A percentile compares a stretch with the other conserved stretches of the same genome.
These are phyloP conservation scores for Conger conger DNA, from an alignment of 2,113 vertebrate species.

Conservation along the genomic window DNA sequence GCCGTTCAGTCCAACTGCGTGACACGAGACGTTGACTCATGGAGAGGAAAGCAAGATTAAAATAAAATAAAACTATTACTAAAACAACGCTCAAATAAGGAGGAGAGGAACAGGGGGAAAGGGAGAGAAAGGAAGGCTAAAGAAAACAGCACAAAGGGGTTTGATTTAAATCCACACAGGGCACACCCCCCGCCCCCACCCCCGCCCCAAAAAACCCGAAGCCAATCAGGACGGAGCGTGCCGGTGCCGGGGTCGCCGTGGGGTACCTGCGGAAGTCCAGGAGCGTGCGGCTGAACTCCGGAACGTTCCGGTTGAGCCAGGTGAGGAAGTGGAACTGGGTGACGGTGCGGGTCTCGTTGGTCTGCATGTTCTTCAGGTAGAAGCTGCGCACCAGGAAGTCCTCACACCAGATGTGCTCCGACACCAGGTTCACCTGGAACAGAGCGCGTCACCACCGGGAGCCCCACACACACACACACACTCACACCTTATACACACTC, in stretches of 20 bases:
- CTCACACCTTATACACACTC: too few species aligned
- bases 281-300: constrained; percentile 82
- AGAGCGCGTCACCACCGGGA: too few species aligned
- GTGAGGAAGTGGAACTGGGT: constrained; percentile 99
- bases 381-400: constrained; percentile 97
- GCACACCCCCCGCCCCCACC: too few species aligned
- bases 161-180: not conserved
- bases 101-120: not conserved
- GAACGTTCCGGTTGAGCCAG: constrained; percentile 87
- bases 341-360: constrained; percentile 89
- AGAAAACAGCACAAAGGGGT: not conserved
- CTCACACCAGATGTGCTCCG: constrained; percentile 97
- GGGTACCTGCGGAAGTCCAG: constrained; percentile 98
- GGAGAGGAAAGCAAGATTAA: not conserved
- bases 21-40: not conserved
- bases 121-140: not conserved
- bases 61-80: not conserved
- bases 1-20: not conserved
- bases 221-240: too few species aligned
- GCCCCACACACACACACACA: too few species aligned
- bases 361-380: constrained; percentile 97
- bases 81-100: not conserved
- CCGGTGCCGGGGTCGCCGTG: not conserved
- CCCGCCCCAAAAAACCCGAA: not conserved
- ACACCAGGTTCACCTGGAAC: constrained; percentile 90